Evolutionary conservation across 2,797 vertebrate species (phyloP).

Genomic region (Masticophis lateralis): DNA sequence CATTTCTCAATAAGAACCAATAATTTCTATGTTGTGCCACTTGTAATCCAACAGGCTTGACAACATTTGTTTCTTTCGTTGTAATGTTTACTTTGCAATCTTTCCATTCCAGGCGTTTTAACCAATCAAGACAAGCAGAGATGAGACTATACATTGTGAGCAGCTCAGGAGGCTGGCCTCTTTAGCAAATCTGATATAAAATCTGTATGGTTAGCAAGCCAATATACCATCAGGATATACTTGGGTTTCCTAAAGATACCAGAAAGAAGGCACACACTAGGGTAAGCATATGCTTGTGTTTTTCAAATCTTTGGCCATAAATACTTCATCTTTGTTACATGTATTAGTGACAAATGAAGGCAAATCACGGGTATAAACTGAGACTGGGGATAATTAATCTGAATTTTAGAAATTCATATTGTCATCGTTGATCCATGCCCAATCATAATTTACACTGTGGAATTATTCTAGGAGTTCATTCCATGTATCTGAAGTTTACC

Average conservation of each 20-base stretch:
- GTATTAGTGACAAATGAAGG: not conserved
- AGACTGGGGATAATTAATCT: not conserved
- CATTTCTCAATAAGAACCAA: not conserved
- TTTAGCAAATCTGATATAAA: not conserved
- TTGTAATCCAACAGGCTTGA: not conserved
- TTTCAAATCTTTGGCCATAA: not conserved
- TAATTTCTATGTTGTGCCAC: not conserved
- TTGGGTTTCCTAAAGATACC: not conserved
- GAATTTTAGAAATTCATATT: not conserved
- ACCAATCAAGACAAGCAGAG: slow-evolving; percentile 16
- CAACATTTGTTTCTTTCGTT: slow-evolving; percentile 12
- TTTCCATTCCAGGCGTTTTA: slow-evolving; percentile 21
- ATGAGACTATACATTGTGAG: not conserved
- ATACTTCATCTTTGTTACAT: not conserved
- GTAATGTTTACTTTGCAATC: slow-evolving; percentile 12
- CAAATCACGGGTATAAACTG: not conserved
- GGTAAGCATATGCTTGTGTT: slow-evolving; percentile 12
- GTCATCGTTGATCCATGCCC: not conserved
- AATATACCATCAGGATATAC: not conserved
- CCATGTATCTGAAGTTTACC: not conserved
- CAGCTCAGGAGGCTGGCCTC: not conserved
- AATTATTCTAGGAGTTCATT: not conserved
- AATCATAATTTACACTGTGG: not conserved
- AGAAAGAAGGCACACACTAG: not conserved
- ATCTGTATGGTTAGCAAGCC: not conserved